Evolutionary conservation across 2,113 vertebrate genomes (phyloP).

Genomic region (Heterotilapia buettikoferi): DNA sequence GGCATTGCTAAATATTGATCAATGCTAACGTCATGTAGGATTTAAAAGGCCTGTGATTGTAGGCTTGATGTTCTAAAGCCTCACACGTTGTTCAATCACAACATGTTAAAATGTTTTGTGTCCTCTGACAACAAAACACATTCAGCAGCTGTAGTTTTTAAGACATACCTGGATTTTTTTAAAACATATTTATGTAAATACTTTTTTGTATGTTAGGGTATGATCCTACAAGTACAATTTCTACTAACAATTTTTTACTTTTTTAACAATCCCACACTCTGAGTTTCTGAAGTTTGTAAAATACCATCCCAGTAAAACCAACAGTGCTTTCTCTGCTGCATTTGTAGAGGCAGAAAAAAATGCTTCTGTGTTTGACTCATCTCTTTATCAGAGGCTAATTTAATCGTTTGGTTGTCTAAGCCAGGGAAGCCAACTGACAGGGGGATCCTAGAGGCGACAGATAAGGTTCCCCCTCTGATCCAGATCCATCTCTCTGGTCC

Average conservation of each 20-base stretch:
- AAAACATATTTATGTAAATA: neutral
- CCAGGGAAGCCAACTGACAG: constrained; percentile 1
- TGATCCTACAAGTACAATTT: neutral
- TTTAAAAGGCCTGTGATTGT: neutral
- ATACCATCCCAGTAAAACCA: neutral
- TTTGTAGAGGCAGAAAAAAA: neutral
- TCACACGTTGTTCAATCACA: neutral
- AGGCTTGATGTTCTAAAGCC: neutral
- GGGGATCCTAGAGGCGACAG: neutral
- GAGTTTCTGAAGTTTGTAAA: neutral
- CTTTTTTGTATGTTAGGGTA: neutral
- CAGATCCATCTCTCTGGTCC: neutral
- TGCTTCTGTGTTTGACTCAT: neutral
- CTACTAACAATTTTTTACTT: neutral
- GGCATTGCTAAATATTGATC: neutral
- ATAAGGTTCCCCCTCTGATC: constrained; percentile 11
- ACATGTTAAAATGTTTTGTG: neutral
- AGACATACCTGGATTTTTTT: neutral
- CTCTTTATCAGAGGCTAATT: constrained; percentile 23
- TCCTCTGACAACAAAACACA: neutral
- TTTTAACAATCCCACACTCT: neutral
- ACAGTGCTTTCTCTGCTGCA: neutral
- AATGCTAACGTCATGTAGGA: neutral
- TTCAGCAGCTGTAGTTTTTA: neutral
- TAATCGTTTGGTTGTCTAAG: constrained; percentile 10